A percentile compares a stretch with the other conserved stretches of the same genome.
These are phyloP conservation scores for Elgonia sp. DNA, from an alignment of 2,888 invertebrate species.

Conservation along the genomic window DNA sequence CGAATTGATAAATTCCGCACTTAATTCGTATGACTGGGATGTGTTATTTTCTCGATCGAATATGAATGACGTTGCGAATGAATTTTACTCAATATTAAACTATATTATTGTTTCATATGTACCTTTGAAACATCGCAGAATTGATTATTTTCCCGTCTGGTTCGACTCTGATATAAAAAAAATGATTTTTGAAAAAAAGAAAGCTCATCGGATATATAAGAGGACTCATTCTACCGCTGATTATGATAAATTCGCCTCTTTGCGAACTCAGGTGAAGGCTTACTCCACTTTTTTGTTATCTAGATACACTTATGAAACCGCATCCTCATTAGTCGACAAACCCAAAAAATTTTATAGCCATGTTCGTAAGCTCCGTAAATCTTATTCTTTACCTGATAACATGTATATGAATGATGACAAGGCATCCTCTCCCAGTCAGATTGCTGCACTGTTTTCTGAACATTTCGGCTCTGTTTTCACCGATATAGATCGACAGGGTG, in stretches of 20 bases:
- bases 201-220: background rate
- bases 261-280: background rate
- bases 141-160: conserved; percentile 10
- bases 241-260: background rate
- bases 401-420: background rate
- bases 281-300: background rate
- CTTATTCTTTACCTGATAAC: background rate
- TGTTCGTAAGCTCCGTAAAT: background rate
- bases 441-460: background rate
- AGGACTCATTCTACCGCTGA: background rate
- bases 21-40: conserved; percentile 4
- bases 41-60: background rate
- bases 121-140: background rate
- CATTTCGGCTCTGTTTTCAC: conserved; percentile 10
- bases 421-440: background rate
- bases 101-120: background rate
- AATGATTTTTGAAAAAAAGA: conserved; percentile 3
- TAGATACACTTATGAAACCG: background rate
- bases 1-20: background rate
- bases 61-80: background rate
- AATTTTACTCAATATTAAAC: background rate
- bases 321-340: background rate
- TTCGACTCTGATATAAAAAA: conserved; percentile 9
- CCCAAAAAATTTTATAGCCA: conserved; percentile 12
- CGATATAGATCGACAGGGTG: background rate